These are phyloP conservation scores for Mormyrops attenuatus DNA, from an alignment of 2,797 vertebrate species.

Conservation along the genomic window DNA sequence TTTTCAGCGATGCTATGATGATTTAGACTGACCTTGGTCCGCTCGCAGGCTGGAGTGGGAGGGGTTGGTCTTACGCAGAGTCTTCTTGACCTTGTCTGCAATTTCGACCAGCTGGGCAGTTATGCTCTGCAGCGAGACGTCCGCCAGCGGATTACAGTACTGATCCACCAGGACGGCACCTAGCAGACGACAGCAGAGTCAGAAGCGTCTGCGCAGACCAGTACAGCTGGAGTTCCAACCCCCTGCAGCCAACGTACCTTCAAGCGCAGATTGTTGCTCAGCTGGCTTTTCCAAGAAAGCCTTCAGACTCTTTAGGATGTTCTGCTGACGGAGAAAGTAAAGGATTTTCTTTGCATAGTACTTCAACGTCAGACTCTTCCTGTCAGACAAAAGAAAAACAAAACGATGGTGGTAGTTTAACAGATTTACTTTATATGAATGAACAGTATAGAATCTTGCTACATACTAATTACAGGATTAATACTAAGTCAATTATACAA, in stretches of 20 bases:
- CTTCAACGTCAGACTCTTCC: conserved; percentile 90
- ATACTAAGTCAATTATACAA: neutral
- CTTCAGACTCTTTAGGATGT: conserved; percentile 84
- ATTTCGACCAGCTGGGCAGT: conserved; percentile 80
- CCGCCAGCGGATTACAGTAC: conserved; percentile 90
- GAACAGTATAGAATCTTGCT: neutral
- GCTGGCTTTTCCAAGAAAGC: conserved; percentile 76
- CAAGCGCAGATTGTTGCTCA: conserved; percentile 76
- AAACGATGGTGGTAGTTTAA: neutral
- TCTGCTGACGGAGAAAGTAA: conserved; percentile 92
- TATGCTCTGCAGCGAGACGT: conserved; percentile 73
- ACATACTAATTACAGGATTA: neutral
- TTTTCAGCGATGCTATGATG: neutral
- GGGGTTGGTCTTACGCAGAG: conserved; percentile 71
- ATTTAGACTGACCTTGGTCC: conserved; percentile 65
- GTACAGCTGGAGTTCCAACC: neutral
- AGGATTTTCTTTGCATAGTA: conserved; percentile 99
- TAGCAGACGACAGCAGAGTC: conserved; percentile 44
- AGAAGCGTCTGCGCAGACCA: neutral
- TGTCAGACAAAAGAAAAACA: conserved; percentile 41
- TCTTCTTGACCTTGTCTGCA: conserved; percentile 79
- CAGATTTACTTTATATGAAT: neutral
- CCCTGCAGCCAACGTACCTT: conserved; percentile 61
- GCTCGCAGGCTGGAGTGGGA: conserved; percentile 81
- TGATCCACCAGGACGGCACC: conserved; percentile 91